Conservation (phyloP, 2,113 vertebrate genomes). For the Odocoileus virginianus region DNA sequence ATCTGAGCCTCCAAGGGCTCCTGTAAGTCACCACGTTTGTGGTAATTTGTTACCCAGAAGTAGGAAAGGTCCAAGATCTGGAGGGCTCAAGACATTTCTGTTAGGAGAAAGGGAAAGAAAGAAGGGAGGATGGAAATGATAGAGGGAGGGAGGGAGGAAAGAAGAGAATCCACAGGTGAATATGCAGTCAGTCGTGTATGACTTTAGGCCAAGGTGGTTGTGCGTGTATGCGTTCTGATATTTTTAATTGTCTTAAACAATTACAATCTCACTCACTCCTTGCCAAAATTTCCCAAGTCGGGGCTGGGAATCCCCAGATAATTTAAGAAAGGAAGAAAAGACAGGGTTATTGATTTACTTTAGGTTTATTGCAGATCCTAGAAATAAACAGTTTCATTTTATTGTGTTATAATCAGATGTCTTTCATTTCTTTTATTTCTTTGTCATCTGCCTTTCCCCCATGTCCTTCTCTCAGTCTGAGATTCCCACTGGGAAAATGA, state of each 20-base stretch:
- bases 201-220: neutral
- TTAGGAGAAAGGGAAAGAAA: neutral
- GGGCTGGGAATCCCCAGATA: neutral
- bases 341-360: neutral
- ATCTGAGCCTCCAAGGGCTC: neutral
- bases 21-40: neutral
- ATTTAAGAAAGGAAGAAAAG: neutral
- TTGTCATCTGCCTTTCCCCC: neutral
- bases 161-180: neutral
- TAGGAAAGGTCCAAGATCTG: neutral
- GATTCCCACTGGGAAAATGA: neutral
- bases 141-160: neutral
- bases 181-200: neutral
- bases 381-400: neutral
- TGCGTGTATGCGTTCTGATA: neutral
- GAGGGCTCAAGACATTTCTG: neutral
- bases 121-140: neutral
- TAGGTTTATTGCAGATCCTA: neutral
- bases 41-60: neutral
- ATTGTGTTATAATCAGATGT: neutral
- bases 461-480: neutral
- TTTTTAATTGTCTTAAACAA: neutral
- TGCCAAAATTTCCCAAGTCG: neutral
- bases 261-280: neutral
- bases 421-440: neutral